These are phyloP conservation scores for Leptinotarsa haldemani DNA, from an alignment of 2,888 invertebrate species.

Conservation along the genomic window DNA sequence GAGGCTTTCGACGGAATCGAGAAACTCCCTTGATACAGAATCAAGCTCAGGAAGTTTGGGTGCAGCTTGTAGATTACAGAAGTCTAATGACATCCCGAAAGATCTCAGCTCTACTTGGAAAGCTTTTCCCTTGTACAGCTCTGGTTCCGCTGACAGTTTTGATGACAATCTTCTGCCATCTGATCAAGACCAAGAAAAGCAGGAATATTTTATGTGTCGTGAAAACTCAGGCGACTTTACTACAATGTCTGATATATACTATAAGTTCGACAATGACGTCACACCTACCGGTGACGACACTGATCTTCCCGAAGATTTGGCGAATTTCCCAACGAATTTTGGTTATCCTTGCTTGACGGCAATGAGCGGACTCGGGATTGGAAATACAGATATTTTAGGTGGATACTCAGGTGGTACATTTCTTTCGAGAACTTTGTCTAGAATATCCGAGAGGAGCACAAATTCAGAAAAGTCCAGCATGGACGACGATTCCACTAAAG, in stretches of 20 bases:
- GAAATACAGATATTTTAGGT: constrained; percentile 75
- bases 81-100: constrained; percentile 71
- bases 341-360: constrained; percentile 76
- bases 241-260: constrained; percentile 58
- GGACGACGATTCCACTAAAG: constrained; percentile 88
- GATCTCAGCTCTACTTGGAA: constrained; percentile 85
- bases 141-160: constrained; percentile 86
- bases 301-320: constrained; percentile 80
- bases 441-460: constrained; percentile 89
- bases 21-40: constrained; percentile 80
- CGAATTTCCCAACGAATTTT: constrained; percentile 81
- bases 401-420: constrained; percentile 71
- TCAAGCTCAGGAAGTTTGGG: constrained; percentile 81
- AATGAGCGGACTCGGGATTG: constrained; percentile 69
- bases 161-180: constrained; percentile 87
- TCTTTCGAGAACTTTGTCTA: constrained; percentile 81
- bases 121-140: constrained; percentile 86
- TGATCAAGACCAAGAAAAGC: constrained; percentile 72
- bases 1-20: constrained; percentile 72
- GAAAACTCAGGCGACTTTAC: constrained; percentile 61
- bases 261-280: constrained; percentile 66
- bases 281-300: constrained; percentile 73
- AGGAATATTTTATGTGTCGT: constrained; percentile 64
- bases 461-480: constrained; percentile 89
- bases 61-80: constrained; percentile 71